Conservation (phyloP, 2,113 vertebrate species). For the Dissostichus mawsoni region DNA sequence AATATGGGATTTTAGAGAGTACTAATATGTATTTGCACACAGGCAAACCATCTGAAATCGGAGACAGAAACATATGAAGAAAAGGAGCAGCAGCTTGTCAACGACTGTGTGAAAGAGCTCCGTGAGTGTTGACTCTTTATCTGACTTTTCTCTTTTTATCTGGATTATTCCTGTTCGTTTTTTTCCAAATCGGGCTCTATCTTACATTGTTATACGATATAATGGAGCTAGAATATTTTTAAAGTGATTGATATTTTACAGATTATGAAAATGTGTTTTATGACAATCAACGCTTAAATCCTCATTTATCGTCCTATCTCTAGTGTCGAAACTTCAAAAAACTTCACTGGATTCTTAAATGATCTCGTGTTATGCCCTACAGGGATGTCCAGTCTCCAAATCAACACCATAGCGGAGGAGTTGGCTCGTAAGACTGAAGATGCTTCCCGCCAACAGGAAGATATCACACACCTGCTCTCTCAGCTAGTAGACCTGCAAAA, state of each 20-base stretch:
- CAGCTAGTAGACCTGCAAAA: constrained; percentile 97
- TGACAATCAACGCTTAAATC: too few relatives aligned
- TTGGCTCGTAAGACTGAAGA: constrained; percentile 96
- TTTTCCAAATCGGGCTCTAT: too few relatives aligned
- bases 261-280: too few relatives aligned
- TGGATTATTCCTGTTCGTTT: too few relatives aligned
- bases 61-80: constrained; percentile 98
- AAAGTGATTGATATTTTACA: too few relatives aligned
- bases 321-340: background rate
- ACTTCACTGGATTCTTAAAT: background rate
- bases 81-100: constrained; percentile 98
- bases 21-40: constrained; percentile 50
- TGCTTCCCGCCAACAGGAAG: constrained; percentile 95
- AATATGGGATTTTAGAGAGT: background rate
- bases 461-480: constrained; percentile 97
- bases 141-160: background rate
- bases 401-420: constrained; percentile 93
- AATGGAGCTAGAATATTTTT: too few relatives aligned
- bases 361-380: background rate
- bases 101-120: constrained; percentile 97
- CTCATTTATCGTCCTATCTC: too few relatives aligned
- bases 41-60: constrained; percentile 95
- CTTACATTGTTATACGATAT: too few relatives aligned
- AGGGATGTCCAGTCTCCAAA: constrained; percentile 95
- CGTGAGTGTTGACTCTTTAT: constrained; percentile 81